Evolutionary conservation across 2,888 invertebrate genomes (phyloP).

Genomic region (Melieria picta): DNA sequence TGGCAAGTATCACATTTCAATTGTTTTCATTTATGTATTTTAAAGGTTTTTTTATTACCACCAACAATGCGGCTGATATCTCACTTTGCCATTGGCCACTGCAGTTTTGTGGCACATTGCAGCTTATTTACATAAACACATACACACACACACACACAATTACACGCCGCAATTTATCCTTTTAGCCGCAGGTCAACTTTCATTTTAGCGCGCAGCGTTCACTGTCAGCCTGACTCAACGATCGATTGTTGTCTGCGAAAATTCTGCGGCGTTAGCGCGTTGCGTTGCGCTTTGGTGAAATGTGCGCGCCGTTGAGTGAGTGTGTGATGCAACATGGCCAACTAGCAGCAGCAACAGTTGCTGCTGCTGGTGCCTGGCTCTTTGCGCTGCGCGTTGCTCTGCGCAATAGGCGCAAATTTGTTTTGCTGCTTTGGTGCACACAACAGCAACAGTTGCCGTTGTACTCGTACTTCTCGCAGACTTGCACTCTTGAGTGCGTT

Average conservation of each 20-base stretch:
- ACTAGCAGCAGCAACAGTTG: no score
- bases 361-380: no score
- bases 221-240: neutral
- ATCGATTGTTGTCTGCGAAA: neutral
- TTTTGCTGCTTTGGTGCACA: no score
- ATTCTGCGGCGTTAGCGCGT: neutral
- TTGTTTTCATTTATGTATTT: conserved; percentile 13
- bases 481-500: no score
- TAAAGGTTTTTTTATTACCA: conserved; percentile 11
- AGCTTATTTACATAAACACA: no score
- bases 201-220: neutral
- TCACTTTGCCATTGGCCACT: neutral
- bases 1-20: conserved; percentile 21
- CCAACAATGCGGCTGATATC: neutral
- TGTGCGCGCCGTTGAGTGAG: conserved; percentile 22
- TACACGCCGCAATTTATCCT: conserved; percentile 1
- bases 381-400: no score
- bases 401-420: no score
- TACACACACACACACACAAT: no score
- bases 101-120: no score
- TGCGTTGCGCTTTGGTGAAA: conserved; percentile 29
- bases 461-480: no score
- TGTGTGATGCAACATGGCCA: neutral
- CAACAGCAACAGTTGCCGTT: no score
- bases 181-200: neutral